Evolutionary conservation across 2,797 vertebrate species (phyloP).

Genomic region (Thunnus albacares): DNA sequence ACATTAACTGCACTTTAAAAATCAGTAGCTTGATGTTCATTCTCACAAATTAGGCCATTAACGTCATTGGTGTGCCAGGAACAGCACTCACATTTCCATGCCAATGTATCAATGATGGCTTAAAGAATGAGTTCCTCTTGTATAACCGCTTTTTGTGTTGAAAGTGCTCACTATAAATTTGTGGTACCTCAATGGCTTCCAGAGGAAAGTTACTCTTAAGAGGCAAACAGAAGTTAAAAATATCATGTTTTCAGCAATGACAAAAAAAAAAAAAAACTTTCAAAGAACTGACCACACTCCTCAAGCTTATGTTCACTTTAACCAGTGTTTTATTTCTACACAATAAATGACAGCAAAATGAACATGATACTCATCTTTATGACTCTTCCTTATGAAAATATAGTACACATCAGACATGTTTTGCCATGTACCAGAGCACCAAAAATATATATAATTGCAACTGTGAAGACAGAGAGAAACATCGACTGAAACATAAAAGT

Average conservation of each 20-base stretch:
- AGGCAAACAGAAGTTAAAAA: slow-evolving; percentile 32
- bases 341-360: slow-evolving; percentile 88
- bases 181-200: slow-evolving; percentile 18
- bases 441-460: slow-evolving; percentile 83
- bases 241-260: slow-evolving; percentile 3
- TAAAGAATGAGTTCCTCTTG: slow-evolving; percentile 70
- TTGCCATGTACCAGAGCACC: slow-evolving; percentile 84
- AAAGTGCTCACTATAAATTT: slow-evolving; percentile 30
- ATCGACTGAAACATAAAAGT: slow-evolving; percentile 75
- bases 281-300: slow-evolving; percentile 60
- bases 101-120: slow-evolving; percentile 76
- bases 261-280: neutral
- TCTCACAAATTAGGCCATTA: slow-evolving; percentile 84
- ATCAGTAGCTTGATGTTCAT: slow-evolving; percentile 84
- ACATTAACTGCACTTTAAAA: slow-evolving; percentile 85
- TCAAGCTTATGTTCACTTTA: slow-evolving; percentile 75
- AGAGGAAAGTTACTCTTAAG: slow-evolving; percentile 2
- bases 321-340: slow-evolving; percentile 89
- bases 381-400: slow-evolving; percentile 86
- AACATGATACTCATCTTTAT: slow-evolving; percentile 84
- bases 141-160: slow-evolving; percentile 50
- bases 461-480: slow-evolving; percentile 78
- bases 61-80: slow-evolving; percentile 80
- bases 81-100: slow-evolving; percentile 73
- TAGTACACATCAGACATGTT: slow-evolving; percentile 84